phyloP scores from a whole-genome alignment of 1,140 invertebrate genomes.

The Akabosia matsudoensis region DNA sequence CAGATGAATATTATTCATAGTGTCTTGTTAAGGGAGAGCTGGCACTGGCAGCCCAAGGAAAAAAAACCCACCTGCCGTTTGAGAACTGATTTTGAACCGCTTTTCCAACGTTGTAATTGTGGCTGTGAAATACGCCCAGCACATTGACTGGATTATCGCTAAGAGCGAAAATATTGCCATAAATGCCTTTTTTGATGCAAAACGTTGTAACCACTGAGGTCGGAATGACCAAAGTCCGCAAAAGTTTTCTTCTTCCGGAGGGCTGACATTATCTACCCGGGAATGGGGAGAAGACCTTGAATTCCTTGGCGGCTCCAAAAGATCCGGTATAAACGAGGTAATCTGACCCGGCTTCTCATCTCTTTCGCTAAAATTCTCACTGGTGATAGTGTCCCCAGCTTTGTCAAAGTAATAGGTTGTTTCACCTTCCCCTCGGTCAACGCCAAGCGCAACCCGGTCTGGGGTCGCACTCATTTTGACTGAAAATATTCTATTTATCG shows the following conservation, averaged over 20 bases:
- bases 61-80: constrained; percentile 67
- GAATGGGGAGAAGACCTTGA: background rate
- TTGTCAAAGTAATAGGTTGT: constrained; percentile 6
- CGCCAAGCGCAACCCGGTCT: too few species aligned
- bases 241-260: constrained; percentile 54
- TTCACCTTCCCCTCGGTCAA: background rate
- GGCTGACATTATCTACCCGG: constrained; percentile 45
- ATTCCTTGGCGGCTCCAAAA: background rate
- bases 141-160: constrained; percentile 83
- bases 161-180: constrained; percentile 72
- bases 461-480: too few species aligned
- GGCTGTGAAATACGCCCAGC: constrained; percentile 91
- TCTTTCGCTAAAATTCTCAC: background rate
- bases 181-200: constrained; percentile 85
- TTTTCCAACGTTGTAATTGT: constrained; percentile 96
- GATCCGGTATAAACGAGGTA: constrained; percentile 5
- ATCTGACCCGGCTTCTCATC: background rate
- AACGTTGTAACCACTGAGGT: constrained; percentile 68
- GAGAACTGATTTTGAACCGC: constrained; percentile 91
- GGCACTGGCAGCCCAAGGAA: background rate
- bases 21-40: background rate
- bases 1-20: background rate
- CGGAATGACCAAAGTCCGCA: constrained; percentile 69
- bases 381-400: background rate
- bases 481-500: too few species aligned